phyloP scores from a whole-genome alignment of 2,113 vertebrate species.

The Pogonocichla stellata region DNA sequence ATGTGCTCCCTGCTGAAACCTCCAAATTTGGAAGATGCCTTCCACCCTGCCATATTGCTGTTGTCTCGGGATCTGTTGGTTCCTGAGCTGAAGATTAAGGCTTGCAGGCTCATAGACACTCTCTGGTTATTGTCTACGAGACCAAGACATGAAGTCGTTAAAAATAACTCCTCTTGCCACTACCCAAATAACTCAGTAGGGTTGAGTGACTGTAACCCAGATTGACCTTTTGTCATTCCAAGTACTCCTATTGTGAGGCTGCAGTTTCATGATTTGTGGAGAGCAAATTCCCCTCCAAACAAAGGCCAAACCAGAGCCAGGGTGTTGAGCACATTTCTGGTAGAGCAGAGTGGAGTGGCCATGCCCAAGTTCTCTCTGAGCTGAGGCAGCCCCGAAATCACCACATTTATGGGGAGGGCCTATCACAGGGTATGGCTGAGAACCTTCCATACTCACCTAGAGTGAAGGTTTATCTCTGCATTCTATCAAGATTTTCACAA shows the following conservation, averaged over 20 bases:
- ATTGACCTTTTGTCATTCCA: background rate
- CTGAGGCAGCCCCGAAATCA: background rate
- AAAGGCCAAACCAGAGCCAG: background rate
- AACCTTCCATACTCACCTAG: background rate
- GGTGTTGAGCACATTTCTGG: background rate
- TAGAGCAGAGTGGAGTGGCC: background rate
- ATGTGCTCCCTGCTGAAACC: background rate
- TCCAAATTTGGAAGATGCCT: background rate
- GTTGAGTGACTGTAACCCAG: background rate
- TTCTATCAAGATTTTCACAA: background rate
- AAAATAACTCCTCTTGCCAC: constrained; percentile 13
- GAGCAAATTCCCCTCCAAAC: background rate
- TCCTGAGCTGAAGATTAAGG: background rate
- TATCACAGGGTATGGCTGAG: background rate
- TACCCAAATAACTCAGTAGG: background rate
- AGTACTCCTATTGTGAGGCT: background rate
- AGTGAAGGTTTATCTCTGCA: background rate
- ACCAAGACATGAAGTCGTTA: background rate
- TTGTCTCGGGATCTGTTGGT: background rate
- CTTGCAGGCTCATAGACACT: background rate
- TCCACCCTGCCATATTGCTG: background rate
- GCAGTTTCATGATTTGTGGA: background rate
- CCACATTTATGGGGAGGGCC: rapidly evolving
- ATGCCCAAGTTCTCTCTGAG: rapidly evolving
- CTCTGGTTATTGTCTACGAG: background rate